These are phyloP conservation scores for Centrocercus urophasianus DNA, from an alignment of 2,113 vertebrate genomes.

Conservation along the genomic window DNA sequence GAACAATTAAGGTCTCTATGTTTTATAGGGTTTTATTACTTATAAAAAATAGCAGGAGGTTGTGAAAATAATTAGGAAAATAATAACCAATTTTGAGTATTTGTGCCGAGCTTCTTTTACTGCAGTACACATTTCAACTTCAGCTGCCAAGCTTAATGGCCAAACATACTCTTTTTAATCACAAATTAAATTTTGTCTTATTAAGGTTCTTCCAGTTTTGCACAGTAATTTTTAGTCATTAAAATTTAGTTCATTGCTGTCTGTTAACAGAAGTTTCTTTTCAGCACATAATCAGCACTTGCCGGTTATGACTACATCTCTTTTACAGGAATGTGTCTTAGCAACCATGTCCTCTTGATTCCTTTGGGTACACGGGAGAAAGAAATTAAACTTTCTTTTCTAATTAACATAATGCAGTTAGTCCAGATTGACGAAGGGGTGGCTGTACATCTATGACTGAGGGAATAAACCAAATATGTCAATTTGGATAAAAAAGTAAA, in stretches of 20 bases:
- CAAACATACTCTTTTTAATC: constrained; percentile 27
- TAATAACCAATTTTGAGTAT: neutral
- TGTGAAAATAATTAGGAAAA: constrained; percentile 36
- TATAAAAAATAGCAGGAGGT: neutral
- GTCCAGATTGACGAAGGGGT: constrained; percentile 23
- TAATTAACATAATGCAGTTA: constrained; percentile 56
- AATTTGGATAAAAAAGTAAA: constrained; percentile 59
- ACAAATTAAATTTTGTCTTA: constrained; percentile 38
- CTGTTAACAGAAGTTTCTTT: constrained; percentile 1
- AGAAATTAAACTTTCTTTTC: constrained; percentile 64
- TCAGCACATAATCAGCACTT: neutral
- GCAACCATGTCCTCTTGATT: constrained; percentile 20
- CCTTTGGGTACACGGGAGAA: neutral
- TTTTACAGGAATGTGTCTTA: constrained; percentile 24
- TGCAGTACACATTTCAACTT: constrained; percentile 1
- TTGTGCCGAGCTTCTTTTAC: neutral
- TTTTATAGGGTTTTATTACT: neutral
- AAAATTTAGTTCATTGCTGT: constrained; percentile 13
- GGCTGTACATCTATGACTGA: constrained; percentile 53
- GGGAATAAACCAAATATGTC: constrained; percentile 65
- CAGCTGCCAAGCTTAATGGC: constrained; percentile 8
- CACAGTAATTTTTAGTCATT: constrained; percentile 19
- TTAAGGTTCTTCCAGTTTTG: constrained; percentile 5
- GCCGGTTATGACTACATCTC: neutral
- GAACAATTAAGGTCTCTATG: neutral